Conservation (phyloP, 2,888 invertebrate species). For the Podotricha telesiphe region DNA sequence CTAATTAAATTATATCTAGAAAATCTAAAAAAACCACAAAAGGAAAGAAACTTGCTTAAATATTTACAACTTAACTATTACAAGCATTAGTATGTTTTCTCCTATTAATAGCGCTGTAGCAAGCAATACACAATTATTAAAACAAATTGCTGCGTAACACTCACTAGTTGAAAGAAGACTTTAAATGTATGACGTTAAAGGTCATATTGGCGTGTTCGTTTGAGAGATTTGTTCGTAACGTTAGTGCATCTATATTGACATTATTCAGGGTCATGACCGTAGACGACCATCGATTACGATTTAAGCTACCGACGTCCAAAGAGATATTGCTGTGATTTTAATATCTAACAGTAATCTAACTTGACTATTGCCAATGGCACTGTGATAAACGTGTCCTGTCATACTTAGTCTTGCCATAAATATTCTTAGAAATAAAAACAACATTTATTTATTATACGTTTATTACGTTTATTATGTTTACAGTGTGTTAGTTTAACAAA, state of each 20-base stretch:
- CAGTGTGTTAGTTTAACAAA: too few relatives aligned
- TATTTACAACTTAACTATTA: constrained; percentile 5
- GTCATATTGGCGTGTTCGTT: constrained; percentile 8
- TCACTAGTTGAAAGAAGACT: background rate
- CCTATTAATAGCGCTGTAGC: constrained; percentile 6
- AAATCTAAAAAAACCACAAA: background rate
- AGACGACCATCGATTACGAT: constrained; percentile 46
- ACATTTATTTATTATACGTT: too few relatives aligned
- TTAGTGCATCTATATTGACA: constrained; percentile 47
- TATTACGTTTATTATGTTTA: too few relatives aligned
- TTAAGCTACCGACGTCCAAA: constrained; percentile 36
- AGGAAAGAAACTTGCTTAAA: background rate
- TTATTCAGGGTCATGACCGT: constrained; percentile 49
- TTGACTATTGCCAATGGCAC: constrained; percentile 28
- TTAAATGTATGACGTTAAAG: background rate
- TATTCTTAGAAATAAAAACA: too few relatives aligned
- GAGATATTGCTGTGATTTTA: constrained; percentile 24
- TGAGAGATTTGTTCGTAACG: constrained; percentile 32
- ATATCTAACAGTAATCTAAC: constrained; percentile 14
- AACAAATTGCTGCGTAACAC: constrained; percentile 14
- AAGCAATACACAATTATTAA: constrained; percentile 15
- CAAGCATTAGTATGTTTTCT: constrained; percentile 10
- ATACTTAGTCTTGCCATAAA: too few relatives aligned
- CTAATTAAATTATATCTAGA: background rate
- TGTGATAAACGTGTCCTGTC: constrained; percentile 25